A percentile compares a stretch with the other conserved stretches of the same genome.
Conservation (phyloP, 1,140 invertebrate genomes). For the Chironomus tepperi region DNA sequence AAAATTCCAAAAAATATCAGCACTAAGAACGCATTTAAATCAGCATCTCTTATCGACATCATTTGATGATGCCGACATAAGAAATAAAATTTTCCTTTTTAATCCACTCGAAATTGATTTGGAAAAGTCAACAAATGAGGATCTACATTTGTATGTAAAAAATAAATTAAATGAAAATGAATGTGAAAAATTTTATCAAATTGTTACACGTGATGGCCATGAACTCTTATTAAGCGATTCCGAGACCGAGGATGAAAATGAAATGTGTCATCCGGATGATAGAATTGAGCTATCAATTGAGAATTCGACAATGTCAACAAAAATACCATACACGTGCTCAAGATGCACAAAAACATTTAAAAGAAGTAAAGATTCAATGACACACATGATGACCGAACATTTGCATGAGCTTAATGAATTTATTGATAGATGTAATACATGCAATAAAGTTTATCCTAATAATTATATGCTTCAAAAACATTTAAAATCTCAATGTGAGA, state of each 20-base stretch:
- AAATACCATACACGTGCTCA: neutral
- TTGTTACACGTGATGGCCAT: slow-evolving; percentile 28
- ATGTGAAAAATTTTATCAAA: slow-evolving; percentile 24
- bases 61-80: slow-evolving; percentile 27
- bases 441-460: slow-evolving; percentile 29
- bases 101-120: neutral
- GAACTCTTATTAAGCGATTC: slow-evolving; percentile 36
- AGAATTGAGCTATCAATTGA: slow-evolving; percentile 18
- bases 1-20: slow-evolving; percentile 28
- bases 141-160: slow-evolving; percentile 26
- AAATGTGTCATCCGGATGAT: slow-evolving; percentile 25
- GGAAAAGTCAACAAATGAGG: slow-evolving; percentile 26
- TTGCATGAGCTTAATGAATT: slow-evolving; percentile 22
- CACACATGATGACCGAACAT: slow-evolving; percentile 25
- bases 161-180: slow-evolving; percentile 15
- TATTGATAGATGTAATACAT: slow-evolving; percentile 22
- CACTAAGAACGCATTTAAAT: slow-evolving; percentile 29
- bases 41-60: slow-evolving; percentile 27
- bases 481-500: slow-evolving; percentile 29
- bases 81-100: slow-evolving; percentile 27
- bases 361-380: slow-evolving; percentile 6
- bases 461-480: slow-evolving; percentile 29
- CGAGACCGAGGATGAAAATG: slow-evolving; percentile 32
- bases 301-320: neutral
- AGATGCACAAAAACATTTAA: slow-evolving; percentile 23